Base-by-base conservation (phyloP, 2,888 invertebrate genomes). In the Erebia ligea region DNA sequence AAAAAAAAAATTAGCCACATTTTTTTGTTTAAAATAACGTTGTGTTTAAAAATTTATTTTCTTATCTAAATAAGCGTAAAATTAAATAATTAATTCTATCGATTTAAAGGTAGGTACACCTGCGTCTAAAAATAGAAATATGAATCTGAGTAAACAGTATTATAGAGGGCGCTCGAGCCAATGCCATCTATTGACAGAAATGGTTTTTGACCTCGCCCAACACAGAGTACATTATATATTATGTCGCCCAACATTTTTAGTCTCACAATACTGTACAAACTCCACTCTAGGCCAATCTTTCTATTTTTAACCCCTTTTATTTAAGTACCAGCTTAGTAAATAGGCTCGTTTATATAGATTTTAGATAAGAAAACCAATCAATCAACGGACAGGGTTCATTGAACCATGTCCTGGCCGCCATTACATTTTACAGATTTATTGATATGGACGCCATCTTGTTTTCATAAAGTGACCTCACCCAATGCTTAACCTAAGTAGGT, bases 131-230 rank as follows among this genome's bases (percentile, higher is more conserved):
- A 64, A 64, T 52, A 64, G 34, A 45, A 61, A 57, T 45, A 66
- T 25, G 8, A 57, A 45, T 45, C 40, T 50, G 50, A 52, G 67
- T 40, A 58, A 52, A 52, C 17, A 61, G 59, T 61, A 40, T 40
- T 50, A 67, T 48, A 67, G 52, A 67, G 61, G 67, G 61, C 67
- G 67, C 19, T 52, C 42, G 40, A 13, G 66, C 10, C 64, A 73
- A 66, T 71, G 73, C 69, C 73, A 73, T 73, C 73, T 71, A 64
- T 71, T 64, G 71, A 69, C 50, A 40, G 42, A 61, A 56, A 71
- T 58, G 15, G 59, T 21, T 61, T 42, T 19, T 61, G 73, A 56
- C 73, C 73, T 67, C 73, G 67, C 69, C 69, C 69, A 58, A 58
- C 25, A 40, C n/a, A n/a, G n/a, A n/a, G n/a, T n/a, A n/a, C n/a